phyloP scores from a whole-genome alignment of 30 jellyfish, hydroid and myxozoan species.

The Turritopsis dohrnii region DNA sequence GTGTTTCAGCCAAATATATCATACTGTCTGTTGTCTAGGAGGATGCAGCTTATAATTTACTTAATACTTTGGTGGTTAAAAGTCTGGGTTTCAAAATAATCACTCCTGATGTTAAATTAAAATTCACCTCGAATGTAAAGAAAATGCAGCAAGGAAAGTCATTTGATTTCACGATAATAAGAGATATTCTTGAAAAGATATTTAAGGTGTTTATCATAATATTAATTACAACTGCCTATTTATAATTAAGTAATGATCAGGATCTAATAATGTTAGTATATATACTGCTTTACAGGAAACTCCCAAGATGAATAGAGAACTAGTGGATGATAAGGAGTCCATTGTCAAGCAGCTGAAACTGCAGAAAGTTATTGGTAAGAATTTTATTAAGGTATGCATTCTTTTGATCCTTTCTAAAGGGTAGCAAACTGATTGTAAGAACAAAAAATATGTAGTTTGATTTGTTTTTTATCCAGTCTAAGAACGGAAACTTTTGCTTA shows the following conservation, averaged over 20 bases:
- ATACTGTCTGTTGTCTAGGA: conserved; percentile 11
- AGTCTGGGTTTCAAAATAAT: neutral
- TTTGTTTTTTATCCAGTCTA: too few species aligned
- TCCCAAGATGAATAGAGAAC: neutral
- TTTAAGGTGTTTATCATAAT: neutral
- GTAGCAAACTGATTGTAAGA: too few species aligned
- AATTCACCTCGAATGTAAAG: conserved; percentile 4
- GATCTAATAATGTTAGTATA: too few species aligned
- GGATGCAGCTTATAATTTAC: neutral
- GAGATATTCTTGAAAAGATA: neutral
- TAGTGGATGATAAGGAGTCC: neutral
- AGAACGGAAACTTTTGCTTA: too few species aligned
- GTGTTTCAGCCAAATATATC: too few species aligned
- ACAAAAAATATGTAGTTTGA: too few species aligned
- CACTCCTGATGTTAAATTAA: neutral
- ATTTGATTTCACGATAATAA: neutral
- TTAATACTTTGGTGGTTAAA: neutral
- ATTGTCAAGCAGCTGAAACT: neutral
- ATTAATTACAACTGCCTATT: too few species aligned
- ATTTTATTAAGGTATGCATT: too few species aligned
- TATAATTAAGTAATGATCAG: too few species aligned
- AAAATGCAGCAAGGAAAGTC: conserved; percentile 4
- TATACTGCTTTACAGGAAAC: neutral
- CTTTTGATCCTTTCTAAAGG: too few species aligned
- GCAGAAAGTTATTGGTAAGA: neutral